Base-by-base conservation (phyloP, 2,113 vertebrate species). In the Cyanoderma ruficeps region DNA sequence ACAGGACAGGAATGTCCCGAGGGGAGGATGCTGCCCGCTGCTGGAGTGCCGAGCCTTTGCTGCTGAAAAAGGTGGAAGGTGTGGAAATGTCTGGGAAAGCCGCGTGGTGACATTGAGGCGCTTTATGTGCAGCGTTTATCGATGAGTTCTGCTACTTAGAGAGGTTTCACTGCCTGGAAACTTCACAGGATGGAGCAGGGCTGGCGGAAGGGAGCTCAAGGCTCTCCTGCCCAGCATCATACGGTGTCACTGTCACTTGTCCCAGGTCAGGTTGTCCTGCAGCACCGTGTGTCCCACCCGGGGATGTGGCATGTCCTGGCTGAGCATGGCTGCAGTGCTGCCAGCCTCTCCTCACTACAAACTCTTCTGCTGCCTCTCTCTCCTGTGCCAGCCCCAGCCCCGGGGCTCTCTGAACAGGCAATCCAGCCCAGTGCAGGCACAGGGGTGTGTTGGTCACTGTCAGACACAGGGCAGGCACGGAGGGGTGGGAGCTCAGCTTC, bases 161-260 rank as follows among this genome's bases (percentile, higher is more conserved):
- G 50, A 30, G 16, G 27, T 57, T 41, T 55, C 50, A 11, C 7
- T 55, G 50, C 57, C 59, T 69, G 68, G 41, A 31, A 55, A 19
- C 33, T 7, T 17, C 52, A 18, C 3, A 55, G 47, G 15, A 9
- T 47, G 30, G 41, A 42, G 23, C 53, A 68, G 49, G 28, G 22
- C 17, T 84, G 50, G 37, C 37, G 72, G 13, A 57, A 52, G 70
- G 21, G 27, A 41, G 13, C 15, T 49, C 7, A 0, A 2, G n/a
- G 41, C n/a, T 44, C 18, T 60, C 23, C 39, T 33, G 10, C 5
- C 15, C 70, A 59, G 49, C 33, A 14, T 6, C 19, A 2, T 21
- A 0, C 2, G 1, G 53, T 15, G 37, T 46, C 1, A 0, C 41
- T 69, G 61, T 35, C 35, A 21, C 15, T 12, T 22, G 11, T 20